Base-by-base conservation (phyloP, 2,797 vertebrate species). In the Danio kyathit region DNA sequence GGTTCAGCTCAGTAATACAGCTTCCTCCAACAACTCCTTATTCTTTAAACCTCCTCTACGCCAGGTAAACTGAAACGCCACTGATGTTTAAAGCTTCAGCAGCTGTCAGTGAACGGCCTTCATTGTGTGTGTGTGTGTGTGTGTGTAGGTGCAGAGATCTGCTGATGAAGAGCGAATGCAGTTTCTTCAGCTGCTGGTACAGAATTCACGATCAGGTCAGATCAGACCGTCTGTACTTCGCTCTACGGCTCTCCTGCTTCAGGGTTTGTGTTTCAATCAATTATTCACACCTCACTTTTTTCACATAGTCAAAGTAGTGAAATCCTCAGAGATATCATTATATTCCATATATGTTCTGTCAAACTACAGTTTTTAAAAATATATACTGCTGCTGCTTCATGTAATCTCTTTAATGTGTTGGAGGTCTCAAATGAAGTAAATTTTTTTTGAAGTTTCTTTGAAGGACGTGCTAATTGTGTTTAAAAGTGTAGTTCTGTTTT, bases 181-280 rank as follows among this genome's bases (percentile, higher is more conserved):
- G 17, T 19, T 82, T 76, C 51, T 77, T 61, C 76, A 81, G 41
- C 59, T 76, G 73, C 41, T 79, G 43, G 69, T 61, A 67, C 69
- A 69, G 74, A 77, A 66, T 64, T 74, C 75, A 64, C 67, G 44
- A 17, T 56, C 64, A 19, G 82, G 56, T 44, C 87, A 86, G 79
- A 82, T 83, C 61, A 81, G 88, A 82, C 88, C 88, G 12, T 86
- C 88, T 44, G 88, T 88, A 57, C 85, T 88, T 17, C 76, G 86
- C n/a, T 86, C 78, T 43, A 86, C 86, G 65, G 80, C 83, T 82
- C 71, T 86, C 40, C 78, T 79, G 74, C 83, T 81, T 82, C 76
- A 83, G 56, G 86, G 86, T 86, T 51, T 74, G 85, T 80, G 63
- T n/a, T 65, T 13, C 46, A 59, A 63, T 73, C 17, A 69, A 54